Base-by-base conservation (phyloP, 1,140 invertebrate species). In the Danaus plexippus region DNA sequence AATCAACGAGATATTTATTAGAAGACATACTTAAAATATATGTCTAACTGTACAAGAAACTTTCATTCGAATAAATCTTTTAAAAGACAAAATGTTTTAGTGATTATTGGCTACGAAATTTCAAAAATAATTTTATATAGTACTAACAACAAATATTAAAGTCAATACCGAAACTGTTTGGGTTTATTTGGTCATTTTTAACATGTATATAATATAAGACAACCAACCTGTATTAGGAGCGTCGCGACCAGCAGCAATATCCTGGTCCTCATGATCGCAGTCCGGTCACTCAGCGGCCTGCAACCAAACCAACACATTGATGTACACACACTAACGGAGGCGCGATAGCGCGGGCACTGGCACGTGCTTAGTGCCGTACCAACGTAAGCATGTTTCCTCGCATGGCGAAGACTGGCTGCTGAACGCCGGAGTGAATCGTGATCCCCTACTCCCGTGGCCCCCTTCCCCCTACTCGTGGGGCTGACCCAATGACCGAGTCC, bases 401-500 rank as follows among this genome's bases (percentile, higher is more conserved):
- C 67, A 66, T 73, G 45, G 63, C 63, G 54, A 52, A 52, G 59
- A 71, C 67, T 71, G 64, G 52, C 53, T 54, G 53, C 47, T 49
- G 58, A 54, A 50, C 53, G 64, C 67, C 2, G 2, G 22, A 57
- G 61, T 50, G 47, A 52, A 56, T 22, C 52, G 54, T 49, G 47
- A 59, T 50, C 58, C 54, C 61, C 52, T 40, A 57, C 60, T 51
- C 11, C 47, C 53, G 48, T 42, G 48, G 47, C 46, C 56, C 63
- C 53, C 57, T 59, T 55, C 52, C 43, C 43, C 9, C 43, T 48
- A 44, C 60, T 46, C 57, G 65, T 68, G 69, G 66, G 63, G 67
- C 64, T 75, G 79, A 82, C 83, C 80, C 80, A 85, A 70, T 85
- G 80, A 85, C 80, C 82, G 77, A 83, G 67, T 81, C 79, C 77